These are phyloP conservation scores for Steinernema feltiae DNA, from an alignment of 1,140 invertebrate species.

Conservation along the genomic window DNA sequence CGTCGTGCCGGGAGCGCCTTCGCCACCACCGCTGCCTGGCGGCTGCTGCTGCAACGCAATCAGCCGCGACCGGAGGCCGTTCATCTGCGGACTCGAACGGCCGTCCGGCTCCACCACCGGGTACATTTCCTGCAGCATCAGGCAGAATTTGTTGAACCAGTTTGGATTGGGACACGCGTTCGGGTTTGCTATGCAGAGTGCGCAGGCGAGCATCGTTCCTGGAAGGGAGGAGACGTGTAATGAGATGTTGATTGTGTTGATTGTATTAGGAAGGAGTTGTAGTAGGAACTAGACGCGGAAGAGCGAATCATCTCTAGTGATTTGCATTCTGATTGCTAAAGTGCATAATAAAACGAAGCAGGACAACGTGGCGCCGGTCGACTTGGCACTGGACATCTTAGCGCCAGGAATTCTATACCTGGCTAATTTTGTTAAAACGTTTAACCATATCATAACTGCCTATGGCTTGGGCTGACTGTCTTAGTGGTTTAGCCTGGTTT, in stretches of 20 bases:
- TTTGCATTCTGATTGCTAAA: too few species aligned
- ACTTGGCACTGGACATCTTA: too few species aligned
- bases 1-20: slow-evolving; percentile 23
- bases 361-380: too few species aligned
- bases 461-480: too few species aligned
- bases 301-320: too few species aligned
- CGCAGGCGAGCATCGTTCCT: slow-evolving; percentile 57
- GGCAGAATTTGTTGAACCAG: slow-evolving; percentile 56
- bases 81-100: slow-evolving; percentile 53
- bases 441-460: too few species aligned
- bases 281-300: too few species aligned
- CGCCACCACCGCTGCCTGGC: slow-evolving; percentile 24
- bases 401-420: too few species aligned
- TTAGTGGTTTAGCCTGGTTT: too few species aligned
- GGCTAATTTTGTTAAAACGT: too few species aligned
- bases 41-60: slow-evolving; percentile 42
- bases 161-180: slow-evolving; percentile 52
- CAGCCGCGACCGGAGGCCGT: slow-evolving; percentile 51
- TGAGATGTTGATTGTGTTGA: slow-evolving; percentile 15
- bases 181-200: slow-evolving; percentile 56
- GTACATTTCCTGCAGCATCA: slow-evolving; percentile 56
- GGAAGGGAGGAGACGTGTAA: background rate
- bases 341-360: too few species aligned
- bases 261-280: too few species aligned
- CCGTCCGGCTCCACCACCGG: slow-evolving; percentile 38